phyloP scores from a whole-genome alignment of 1,140 invertebrate genomes.

The Macrosteles quadrilineatus region DNA sequence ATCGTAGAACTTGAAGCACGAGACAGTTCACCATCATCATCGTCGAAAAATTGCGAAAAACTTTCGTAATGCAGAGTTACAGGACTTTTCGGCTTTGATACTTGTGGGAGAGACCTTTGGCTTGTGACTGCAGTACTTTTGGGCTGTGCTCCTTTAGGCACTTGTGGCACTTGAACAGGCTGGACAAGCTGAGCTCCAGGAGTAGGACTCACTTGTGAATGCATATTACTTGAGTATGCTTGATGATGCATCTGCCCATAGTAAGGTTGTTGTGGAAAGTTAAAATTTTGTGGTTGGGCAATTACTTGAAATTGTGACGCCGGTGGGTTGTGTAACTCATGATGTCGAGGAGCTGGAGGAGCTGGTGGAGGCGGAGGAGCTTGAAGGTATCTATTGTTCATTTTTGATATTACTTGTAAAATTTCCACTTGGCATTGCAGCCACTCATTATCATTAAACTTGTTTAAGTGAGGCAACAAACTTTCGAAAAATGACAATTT shows the following conservation, averaged over 20 bases:
- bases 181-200: too few species aligned
- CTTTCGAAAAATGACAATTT: background rate
- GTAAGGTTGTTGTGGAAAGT: background rate
- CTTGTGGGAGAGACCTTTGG: background rate
- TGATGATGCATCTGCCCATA: background rate
- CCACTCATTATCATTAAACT: slow-evolving; percentile 4
- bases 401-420: background rate
- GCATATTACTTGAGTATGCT: background rate
- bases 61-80: background rate
- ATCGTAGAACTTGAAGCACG: background rate
- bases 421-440: background rate
- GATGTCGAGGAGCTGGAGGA: background rate
- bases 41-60: background rate
- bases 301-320: background rate
- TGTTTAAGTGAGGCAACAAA: background rate
- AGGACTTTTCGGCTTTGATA: background rate
- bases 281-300: background rate
- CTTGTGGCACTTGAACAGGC: too few species aligned
- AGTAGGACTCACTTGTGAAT: background rate
- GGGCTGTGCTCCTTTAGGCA: too few species aligned
- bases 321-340: background rate
- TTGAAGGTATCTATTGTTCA: background rate
- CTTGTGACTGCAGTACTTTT: background rate
- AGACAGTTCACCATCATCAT: background rate
- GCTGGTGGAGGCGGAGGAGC: too few species aligned